These are phyloP conservation scores for Aspidiotus destructor DNA, from an alignment of 2,888 invertebrate species.

Conservation along the genomic window DNA sequence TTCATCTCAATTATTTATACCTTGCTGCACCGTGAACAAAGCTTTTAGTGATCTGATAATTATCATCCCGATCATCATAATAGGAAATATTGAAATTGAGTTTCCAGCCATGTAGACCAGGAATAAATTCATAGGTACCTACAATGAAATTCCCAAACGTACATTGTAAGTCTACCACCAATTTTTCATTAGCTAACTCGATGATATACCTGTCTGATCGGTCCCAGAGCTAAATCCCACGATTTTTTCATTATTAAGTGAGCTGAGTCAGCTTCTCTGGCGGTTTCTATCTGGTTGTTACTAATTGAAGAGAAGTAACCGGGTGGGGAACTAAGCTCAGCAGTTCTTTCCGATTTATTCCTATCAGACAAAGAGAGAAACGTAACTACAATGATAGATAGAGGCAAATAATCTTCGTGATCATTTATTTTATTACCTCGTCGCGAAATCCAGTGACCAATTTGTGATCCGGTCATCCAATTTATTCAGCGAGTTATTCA, in stretches of 20 bases:
- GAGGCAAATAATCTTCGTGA: slow-evolving; percentile 26
- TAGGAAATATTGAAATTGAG: slow-evolving; percentile 97
- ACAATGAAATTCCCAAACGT: slow-evolving; percentile 22
- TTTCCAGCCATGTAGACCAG: slow-evolving; percentile 99
- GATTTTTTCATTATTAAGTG: slow-evolving; percentile 84
- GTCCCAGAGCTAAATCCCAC: slow-evolving; percentile 92
- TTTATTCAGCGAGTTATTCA: too few species aligned
- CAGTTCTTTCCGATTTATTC: slow-evolving; percentile 38
- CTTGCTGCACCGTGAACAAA: slow-evolving; percentile 64
- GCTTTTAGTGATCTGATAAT: slow-evolving; percentile 93
- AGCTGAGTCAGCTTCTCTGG: slow-evolving; percentile 71
- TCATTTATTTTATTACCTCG: slow-evolving; percentile 14
- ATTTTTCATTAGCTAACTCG: too few species aligned
- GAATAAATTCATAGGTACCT: slow-evolving; percentile 93
- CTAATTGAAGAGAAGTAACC: slow-evolving; percentile 68
- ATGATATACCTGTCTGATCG: slow-evolving; percentile 91
- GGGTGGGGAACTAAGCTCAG: slow-evolving; percentile 54
- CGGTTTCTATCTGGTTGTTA: slow-evolving; percentile 64
- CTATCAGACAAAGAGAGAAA: slow-evolving; percentile 32
- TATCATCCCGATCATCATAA: slow-evolving; percentile 99
- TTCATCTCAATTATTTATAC: too few species aligned
- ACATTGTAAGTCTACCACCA: too few species aligned
- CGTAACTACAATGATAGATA: not conserved
- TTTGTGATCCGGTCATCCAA: not conserved
- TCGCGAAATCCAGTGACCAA: slow-evolving; percentile 27